Conservation (phyloP, 2,113 vertebrate genomes). For the Eira barbara region DNA sequence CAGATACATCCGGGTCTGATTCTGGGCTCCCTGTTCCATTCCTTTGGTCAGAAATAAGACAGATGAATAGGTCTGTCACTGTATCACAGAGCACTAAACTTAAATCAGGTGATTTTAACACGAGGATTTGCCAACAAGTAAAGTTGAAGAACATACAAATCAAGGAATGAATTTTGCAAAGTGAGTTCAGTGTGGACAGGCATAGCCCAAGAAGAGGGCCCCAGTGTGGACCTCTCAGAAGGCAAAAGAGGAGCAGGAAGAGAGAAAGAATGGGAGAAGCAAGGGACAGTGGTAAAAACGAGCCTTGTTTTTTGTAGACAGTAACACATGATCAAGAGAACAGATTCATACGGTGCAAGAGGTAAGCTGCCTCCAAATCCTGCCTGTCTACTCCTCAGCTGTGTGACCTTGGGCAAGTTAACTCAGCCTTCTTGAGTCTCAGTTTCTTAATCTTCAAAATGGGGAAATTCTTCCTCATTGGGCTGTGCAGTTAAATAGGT, state of each 20-base stretch:
- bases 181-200: background rate
- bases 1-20: background rate
- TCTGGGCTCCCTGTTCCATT: background rate
- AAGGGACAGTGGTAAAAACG: background rate
- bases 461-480: background rate
- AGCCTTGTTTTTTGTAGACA: background rate
- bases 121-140: background rate
- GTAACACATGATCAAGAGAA: background rate
- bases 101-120: background rate
- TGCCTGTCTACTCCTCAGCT: background rate
- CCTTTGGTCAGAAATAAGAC: background rate
- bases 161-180: background rate
- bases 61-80: background rate
- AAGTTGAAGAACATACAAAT: background rate
- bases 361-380: background rate
- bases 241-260: background rate
- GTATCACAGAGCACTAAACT: background rate
- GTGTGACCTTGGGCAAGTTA: background rate
- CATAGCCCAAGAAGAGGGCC: background rate
- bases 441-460: background rate
- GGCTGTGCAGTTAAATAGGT: background rate
- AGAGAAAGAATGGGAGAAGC: background rate
- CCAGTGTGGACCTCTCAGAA: background rate
- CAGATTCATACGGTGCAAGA: background rate
- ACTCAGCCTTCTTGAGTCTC: background rate